Evolutionary conservation across 1,140 invertebrate species (phyloP), one percentile per base, ranked within the genome.

Genomic region (Anastrepha ludens): DNA sequence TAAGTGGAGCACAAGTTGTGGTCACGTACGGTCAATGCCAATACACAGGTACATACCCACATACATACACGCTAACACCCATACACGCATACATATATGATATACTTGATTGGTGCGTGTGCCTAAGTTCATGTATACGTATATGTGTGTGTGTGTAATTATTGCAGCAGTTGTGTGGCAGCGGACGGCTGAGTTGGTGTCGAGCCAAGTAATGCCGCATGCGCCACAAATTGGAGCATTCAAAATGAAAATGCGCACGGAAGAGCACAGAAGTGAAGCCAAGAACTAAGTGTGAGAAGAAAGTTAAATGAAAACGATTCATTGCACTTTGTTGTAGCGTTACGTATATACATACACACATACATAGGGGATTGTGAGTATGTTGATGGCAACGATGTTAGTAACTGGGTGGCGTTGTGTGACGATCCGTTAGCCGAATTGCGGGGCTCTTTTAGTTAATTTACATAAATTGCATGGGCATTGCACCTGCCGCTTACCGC

Each of bases 1-100:
- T 97, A 90, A 96, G 96, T 95, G 59, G 47, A 81, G 59, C 85
- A 59, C 17, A 81, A 81, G 20, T 55, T 6, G 50, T 81, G 74
- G n/a, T 81, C 74, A 81, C 55, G 74, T 81, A 41, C 74, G n/a
- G 47, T 47, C 9, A 81, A 81, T 44, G 47, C 47, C 47, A 17
- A 17, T n/a, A 81, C 15, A 62, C 29, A 29, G 29, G 29, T 29
- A 29, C 29, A 29, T 29, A 29, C 29, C 1, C 29, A 29, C 29
- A 29, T 29, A 29, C 29, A 29, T 29, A 29, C 29, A 29, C 29
- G 29, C 29, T 29, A 47, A 74, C 11, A 47, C 50, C n/a, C 74
- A 20, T n/a, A 81, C 17, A 20, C n/a, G 1, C 15, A 55, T n/a
- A 55, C 20, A 50, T 17, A 74, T n/a, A 74, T 29, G 2, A 44